Percentiles rank a stretch among this genome's conserved stretches.
phyloP scores from a whole-genome alignment of 2,113 vertebrate species.

The Maccullochella peelii region DNA sequence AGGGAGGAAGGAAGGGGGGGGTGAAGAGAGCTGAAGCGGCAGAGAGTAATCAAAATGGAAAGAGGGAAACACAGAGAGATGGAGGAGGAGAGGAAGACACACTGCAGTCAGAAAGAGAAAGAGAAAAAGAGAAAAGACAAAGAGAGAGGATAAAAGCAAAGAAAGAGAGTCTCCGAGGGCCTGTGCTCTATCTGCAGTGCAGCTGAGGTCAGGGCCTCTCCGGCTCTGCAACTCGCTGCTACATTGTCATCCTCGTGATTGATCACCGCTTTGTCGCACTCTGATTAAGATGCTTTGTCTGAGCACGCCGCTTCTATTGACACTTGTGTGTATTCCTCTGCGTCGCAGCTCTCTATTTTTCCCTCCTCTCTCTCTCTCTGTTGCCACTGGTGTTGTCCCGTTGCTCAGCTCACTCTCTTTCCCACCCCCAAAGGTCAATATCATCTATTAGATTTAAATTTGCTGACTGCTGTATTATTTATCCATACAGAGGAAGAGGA shows the following conservation, averaged over 20 bases:
- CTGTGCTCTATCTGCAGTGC: conserved; percentile 61
- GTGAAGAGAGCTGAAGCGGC: conserved; percentile 34
- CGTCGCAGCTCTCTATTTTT: background rate
- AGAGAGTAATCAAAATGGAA: conserved; percentile 69
- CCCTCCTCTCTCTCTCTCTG: background rate
- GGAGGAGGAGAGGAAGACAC: conserved; percentile 21
- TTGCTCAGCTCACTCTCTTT: background rate
- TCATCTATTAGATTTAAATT: conserved; percentile 75
- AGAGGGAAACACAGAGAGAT: conserved; percentile 37
- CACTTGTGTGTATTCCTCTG: conserved; percentile 49
- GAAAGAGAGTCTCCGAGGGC: conserved; percentile 55
- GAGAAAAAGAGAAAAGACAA: conserved; percentile 32
- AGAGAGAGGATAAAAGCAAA: conserved; percentile 38
- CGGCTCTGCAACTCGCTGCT: conserved; percentile 30
- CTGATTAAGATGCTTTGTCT: conserved; percentile 74
- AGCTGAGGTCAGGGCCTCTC: conserved; percentile 70
- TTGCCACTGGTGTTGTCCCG: background rate
- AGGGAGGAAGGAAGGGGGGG: conserved; percentile 47
- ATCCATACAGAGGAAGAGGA: conserved; percentile 60
- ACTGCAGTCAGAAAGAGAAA: conserved; percentile 29
- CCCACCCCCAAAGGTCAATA: conserved; percentile 74
- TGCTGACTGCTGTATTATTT: conserved; percentile 80
- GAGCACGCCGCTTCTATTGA: conserved; percentile 59
- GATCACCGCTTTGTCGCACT: conserved; percentile 67
- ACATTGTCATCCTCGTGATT: conserved; percentile 65